phyloP scores from a whole-genome alignment of 2,113 vertebrate species.

The Cricetomys ansorgei region DNA sequence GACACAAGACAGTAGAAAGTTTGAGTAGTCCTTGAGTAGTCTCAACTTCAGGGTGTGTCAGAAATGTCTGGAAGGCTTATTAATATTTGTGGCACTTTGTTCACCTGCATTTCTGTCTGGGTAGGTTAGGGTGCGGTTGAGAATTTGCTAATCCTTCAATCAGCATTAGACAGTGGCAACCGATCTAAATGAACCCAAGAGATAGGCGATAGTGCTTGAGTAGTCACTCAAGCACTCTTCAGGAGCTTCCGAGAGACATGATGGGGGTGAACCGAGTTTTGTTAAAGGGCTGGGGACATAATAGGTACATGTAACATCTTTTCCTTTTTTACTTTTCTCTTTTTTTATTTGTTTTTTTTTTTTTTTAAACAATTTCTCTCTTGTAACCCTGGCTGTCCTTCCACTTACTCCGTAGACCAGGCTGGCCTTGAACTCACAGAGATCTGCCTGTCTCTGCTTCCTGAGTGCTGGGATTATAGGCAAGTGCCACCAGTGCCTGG shows the following conservation, averaged over 20 bases:
- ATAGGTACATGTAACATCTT: not conserved
- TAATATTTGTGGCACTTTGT: not conserved
- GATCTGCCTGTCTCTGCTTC: too few relatives aligned
- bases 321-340: slow-evolving; percentile 11
- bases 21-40: not conserved
- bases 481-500: too few relatives aligned
- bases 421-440: too few relatives aligned
- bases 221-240: too few relatives aligned
- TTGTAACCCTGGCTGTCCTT: too few relatives aligned
- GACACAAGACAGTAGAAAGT: not conserved
- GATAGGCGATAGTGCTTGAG: too few relatives aligned
- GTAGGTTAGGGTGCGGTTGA: not conserved
- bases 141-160: not conserved
- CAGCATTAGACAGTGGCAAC: not conserved
- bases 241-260: not conserved
- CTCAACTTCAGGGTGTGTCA: not conserved
- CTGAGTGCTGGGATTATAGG: too few relatives aligned
- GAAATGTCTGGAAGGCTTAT: not conserved
- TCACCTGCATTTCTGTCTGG: not conserved
- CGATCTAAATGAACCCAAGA: not conserved
- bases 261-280: not conserved
- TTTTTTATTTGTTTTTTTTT: too few relatives aligned
- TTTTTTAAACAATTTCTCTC: too few relatives aligned
- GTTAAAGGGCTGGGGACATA: not conserved
- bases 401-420: too few relatives aligned